phyloP scores from a whole-genome alignment of 2,888 invertebrate species.

The Cerastis leucographa region DNA sequence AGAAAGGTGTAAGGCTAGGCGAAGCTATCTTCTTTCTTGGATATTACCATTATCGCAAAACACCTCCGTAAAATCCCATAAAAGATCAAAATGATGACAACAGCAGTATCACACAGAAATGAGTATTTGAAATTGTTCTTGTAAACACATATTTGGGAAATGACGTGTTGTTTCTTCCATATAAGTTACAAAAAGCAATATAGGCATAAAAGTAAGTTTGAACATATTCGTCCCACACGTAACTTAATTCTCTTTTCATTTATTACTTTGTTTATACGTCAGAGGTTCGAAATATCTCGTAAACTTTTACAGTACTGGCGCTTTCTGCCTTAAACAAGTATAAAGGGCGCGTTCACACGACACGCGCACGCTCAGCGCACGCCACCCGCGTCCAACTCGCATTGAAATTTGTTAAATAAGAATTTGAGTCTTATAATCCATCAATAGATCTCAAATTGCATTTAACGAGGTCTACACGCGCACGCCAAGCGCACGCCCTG shows the following conservation, averaged over 20 bases:
- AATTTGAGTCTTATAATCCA: too few species aligned
- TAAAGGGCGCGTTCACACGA: too few species aligned
- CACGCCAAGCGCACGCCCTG: too few species aligned
- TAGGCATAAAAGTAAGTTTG: constrained; percentile 20
- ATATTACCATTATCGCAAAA: background rate
- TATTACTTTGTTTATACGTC: constrained; percentile 27
- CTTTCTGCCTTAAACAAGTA: constrained; percentile 20
- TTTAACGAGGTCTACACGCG: too few species aligned
- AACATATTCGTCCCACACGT: constrained; percentile 17
- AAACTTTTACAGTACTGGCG: constrained; percentile 32
- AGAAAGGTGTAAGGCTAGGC: background rate
- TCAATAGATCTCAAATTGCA: too few species aligned
- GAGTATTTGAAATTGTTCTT: background rate
- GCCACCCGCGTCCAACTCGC: too few species aligned
- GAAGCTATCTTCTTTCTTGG: background rate
- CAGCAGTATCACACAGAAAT: background rate
- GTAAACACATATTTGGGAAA: constrained; percentile 1
- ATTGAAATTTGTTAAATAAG: too few species aligned
- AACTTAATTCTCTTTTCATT: constrained; percentile 31
- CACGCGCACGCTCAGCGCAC: too few species aligned
- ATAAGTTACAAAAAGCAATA: constrained; percentile 12
- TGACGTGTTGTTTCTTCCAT: constrained; percentile 12
- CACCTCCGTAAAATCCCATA: background rate
- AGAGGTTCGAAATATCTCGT: constrained; percentile 33
- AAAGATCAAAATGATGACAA: background rate